A percentile compares a stretch with the other conserved stretches of the same genome.
Evolutionary conservation across 2,113 vertebrate species (phyloP).

Genomic region (Hypomesus transpacificus): DNA sequence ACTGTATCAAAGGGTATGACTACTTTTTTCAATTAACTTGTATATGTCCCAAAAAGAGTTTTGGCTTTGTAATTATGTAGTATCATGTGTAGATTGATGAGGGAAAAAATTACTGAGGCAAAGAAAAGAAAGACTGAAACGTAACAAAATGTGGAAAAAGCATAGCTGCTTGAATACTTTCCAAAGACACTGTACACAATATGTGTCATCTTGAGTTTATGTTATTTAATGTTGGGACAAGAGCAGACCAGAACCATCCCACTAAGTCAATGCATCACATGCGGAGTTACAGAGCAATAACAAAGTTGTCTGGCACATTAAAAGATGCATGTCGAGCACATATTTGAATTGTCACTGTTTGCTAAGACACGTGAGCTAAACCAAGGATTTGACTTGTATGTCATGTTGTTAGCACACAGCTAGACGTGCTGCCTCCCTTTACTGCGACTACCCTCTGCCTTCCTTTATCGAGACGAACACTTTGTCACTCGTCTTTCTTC

Average conservation of each 20-base stretch:
- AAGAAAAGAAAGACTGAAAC: too few species aligned
- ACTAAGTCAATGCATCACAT: background rate
- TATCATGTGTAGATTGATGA: too few species aligned
- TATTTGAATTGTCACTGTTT: background rate
- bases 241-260: background rate
- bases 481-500: conserved; percentile 1
- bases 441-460: background rate
- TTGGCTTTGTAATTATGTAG: too few species aligned
- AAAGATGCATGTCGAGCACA: background rate
- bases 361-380: background rate
- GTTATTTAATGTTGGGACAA: too few species aligned
- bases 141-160: too few species aligned
- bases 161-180: too few species aligned
- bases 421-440: background rate
- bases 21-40: too few species aligned
- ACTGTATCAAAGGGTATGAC: too few species aligned
- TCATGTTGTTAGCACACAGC: background rate
- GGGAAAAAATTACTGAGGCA: too few species aligned
- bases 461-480: background rate
- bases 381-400: background rate
- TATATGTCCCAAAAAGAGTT: too few species aligned
- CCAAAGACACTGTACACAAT: too few species aligned
- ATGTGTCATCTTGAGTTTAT: too few species aligned
- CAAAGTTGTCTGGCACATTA: background rate
- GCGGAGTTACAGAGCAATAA: background rate